phyloP scores from a whole-genome alignment of 2,797 vertebrate genomes.

The Ctenochaetus hawaiiensis region DNA sequence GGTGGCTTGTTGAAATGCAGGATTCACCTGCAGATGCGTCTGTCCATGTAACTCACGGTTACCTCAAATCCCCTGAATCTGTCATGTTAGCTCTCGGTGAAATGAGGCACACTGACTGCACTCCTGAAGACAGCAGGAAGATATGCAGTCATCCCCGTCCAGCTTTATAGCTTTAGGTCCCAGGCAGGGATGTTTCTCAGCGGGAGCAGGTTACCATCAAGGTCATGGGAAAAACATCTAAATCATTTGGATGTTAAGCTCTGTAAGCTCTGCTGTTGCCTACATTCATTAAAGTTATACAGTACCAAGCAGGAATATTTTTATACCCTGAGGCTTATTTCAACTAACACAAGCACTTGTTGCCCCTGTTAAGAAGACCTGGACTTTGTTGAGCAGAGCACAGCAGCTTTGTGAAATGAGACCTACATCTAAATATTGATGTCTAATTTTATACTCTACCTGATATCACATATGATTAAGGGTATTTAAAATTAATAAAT shows the following conservation, averaged over 20 bases:
- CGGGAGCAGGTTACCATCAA: constrained; percentile 31
- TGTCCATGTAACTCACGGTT: constrained; percentile 39
- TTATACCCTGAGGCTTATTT: constrained; percentile 28
- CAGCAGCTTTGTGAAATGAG: not conserved
- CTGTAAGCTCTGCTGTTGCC: not conserved
- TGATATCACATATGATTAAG: not conserved
- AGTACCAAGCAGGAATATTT: constrained; percentile 3
- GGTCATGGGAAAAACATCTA: constrained; percentile 32
- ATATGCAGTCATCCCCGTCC: constrained; percentile 16
- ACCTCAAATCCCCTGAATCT: constrained; percentile 25
- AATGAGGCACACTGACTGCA: constrained; percentile 21
- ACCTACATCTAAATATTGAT: not conserved
- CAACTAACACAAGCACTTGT: not conserved
- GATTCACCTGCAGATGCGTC: constrained; percentile 30
- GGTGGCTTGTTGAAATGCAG: constrained; percentile 14
- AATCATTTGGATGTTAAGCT: constrained; percentile 27
- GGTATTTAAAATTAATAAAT: not conserved
- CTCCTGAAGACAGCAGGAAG: constrained; percentile 5
- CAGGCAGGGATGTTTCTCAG: not conserved
- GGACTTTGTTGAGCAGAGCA: not conserved
- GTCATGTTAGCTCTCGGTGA: constrained; percentile 34
- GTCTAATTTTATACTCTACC: not conserved
- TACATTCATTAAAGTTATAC: not conserved
- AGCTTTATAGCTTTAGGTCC: constrained; percentile 15
- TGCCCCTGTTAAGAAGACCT: not conserved